Base-by-base conservation (phyloP, 2,888 invertebrate species). In the Drosophila hamatofila region DNA sequence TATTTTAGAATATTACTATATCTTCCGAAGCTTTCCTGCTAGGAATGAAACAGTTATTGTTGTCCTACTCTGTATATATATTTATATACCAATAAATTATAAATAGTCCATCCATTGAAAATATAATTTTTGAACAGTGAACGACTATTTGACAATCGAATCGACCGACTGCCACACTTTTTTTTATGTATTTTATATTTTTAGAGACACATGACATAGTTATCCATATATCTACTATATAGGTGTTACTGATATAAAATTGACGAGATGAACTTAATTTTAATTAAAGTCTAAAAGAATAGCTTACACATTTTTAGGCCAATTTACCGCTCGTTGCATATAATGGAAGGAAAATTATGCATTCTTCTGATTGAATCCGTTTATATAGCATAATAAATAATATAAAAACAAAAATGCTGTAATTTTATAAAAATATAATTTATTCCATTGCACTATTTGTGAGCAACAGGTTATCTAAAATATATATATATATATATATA, bases 371-470 rank as follows among this genome's bases (percentile, higher is more conserved):
- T 23, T 25, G 16, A 52, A 52, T 16, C 16, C 9, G 52, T 21
- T 52, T 9, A 2, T 33, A 14, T 16, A 35, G 16, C 16, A 42
- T 16, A 55, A 39, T 6, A 2, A 14, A 51, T 41, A 3, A 14
- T 2, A n/a, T 37, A 37, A 49, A 59, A 49, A 30, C 18, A 11
- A 46, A 27, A 12, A 3, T 16, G 0, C 21, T 23, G 27, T 48
- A 18, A 48, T 73, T 14, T 55, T 25, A 35, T 57, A 25, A 58
- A 57, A 39, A 62, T 64, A 39, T 49, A 42, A 59, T 77, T 74
- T 77, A 78, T 78, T 76, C 21, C 46, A 76, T 75, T 72, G 61
- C 72, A 72, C 72, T 58, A 21, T 49, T 49, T 64, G 33, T 63
- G 37, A 48, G 51, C 58, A 75, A 75, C 70, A 61, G 57, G 23